Percentiles rank a stretch among this genome's conserved stretches.
These are phyloP conservation scores for Choloepus hoffmanni DNA, from an alignment of 2,113 vertebrate species.

Conservation along the genomic window DNA sequence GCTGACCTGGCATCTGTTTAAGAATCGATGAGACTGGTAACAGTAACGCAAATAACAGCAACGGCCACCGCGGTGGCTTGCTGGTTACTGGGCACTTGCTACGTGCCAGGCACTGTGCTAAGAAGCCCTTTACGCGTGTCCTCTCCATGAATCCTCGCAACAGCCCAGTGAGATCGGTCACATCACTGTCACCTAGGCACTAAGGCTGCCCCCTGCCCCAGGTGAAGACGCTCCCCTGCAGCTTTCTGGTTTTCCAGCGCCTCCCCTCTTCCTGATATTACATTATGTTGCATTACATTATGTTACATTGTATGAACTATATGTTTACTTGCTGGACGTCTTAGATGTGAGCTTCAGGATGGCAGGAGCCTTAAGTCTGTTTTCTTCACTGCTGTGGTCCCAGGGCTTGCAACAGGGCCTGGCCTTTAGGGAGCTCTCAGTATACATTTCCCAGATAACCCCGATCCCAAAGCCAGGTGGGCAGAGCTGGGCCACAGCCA, in stretches of 20 bases:
- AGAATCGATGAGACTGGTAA: rapidly evolving
- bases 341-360: background rate
- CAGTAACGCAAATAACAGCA: rapidly evolving
- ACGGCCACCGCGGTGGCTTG: rapidly evolving
- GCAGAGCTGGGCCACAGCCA: background rate
- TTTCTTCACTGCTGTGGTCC: background rate
- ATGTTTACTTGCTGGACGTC: background rate
- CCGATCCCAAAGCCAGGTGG: background rate
- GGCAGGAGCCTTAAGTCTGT: no score
- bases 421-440: background rate
- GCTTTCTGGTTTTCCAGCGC: rapidly evolving
- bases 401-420: background rate
- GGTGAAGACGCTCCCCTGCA: rapidly evolving
- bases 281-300: rapidly evolving
- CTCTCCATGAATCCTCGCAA: rapidly evolving
- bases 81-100: background rate
- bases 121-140: background rate
- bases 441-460: background rate
- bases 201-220: rapidly evolving
- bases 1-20: background rate
- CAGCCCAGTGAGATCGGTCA: rapidly evolving
- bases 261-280: background rate
- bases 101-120: rapidly evolving
- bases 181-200: rapidly evolving
- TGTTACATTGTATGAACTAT: no score